Conservation (phyloP, 1,140 invertebrate species). For the Papilio xuthus region DNA sequence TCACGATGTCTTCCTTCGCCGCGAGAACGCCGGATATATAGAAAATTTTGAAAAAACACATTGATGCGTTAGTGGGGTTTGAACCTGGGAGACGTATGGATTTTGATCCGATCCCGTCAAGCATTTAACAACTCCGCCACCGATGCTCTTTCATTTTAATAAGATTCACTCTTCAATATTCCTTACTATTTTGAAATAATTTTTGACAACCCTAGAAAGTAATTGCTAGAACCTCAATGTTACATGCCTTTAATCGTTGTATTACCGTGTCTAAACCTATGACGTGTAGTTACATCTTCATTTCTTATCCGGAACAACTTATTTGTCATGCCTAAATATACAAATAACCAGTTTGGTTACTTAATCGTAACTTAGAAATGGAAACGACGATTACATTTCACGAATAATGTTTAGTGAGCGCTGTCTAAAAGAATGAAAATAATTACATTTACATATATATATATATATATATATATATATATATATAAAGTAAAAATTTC, state of each 20-base stretch:
- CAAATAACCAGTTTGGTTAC: constrained; percentile 15
- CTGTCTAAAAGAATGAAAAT: neutral
- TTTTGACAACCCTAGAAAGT: constrained; percentile 40
- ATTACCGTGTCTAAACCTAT: constrained; percentile 57
- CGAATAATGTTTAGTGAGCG: neutral
- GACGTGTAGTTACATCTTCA: constrained; percentile 46
- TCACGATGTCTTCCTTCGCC: too few species aligned
- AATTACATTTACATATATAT: neutral
- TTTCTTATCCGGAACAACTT: constrained; percentile 30
- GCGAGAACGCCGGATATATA: too few species aligned
- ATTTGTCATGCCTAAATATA: constrained; percentile 32
- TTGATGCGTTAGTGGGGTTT: too few species aligned
- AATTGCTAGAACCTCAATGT: constrained; percentile 13
- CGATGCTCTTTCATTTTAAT: too few species aligned
- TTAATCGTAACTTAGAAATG: constrained; percentile 20
- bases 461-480: too few species aligned
- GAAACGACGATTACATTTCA: constrained; percentile 4
- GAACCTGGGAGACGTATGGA: too few species aligned
- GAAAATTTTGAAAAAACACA: too few species aligned
- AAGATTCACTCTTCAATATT: too few species aligned
- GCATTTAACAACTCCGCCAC: too few species aligned
- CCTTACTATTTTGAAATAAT: neutral
- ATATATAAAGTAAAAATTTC: too few species aligned
- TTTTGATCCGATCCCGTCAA: too few species aligned
- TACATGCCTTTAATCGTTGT: constrained; percentile 45